Evolutionary conservation across 1,140 invertebrate species (phyloP).

Genomic region (Rhizoglyphus robini): DNA sequence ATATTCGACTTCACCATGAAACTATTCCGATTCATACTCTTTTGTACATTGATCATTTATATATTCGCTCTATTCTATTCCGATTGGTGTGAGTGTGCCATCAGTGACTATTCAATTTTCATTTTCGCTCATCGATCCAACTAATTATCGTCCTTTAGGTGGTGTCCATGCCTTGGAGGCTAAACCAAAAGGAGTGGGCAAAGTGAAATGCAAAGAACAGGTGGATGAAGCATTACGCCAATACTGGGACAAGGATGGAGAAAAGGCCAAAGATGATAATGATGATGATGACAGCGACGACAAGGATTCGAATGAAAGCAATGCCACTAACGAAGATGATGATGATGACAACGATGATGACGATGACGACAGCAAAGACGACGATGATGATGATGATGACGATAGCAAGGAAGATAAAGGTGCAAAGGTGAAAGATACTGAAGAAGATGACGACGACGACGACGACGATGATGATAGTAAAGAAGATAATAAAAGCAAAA

Average conservation of each 20-base stretch:
- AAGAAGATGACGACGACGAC: not conserved
- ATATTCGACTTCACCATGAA: not conserved
- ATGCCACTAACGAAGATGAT: conserved; percentile 17
- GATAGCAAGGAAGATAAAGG: conserved; percentile 22
- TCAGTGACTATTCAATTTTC: not conserved
- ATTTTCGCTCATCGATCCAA: not conserved
- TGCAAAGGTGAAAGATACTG: conserved; percentile 12
- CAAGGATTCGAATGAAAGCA: conserved; percentile 23
- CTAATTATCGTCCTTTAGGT: not conserved
- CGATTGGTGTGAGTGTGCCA: not conserved
- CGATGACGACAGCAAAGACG: not conserved
- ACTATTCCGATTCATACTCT: not conserved
- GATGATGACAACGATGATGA: conserved; percentile 14
- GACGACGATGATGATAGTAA: not conserved
- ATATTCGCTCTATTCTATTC: not conserved
- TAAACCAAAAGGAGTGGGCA: conserved; percentile 8
- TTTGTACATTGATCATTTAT: not conserved
- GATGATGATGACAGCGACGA: conserved; percentile 23
- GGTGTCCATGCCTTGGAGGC: not conserved
- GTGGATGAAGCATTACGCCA: conserved; percentile 27
- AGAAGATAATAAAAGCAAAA: conserved; percentile 16
- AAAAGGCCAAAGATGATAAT: not conserved
- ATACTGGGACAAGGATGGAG: conserved; percentile 25
- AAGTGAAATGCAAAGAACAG: conserved; percentile 25
- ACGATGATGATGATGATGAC: conserved; percentile 11